Base-by-base conservation (phyloP, 2,797 vertebrate species). In the Spondyliosoma cantharus region DNA sequence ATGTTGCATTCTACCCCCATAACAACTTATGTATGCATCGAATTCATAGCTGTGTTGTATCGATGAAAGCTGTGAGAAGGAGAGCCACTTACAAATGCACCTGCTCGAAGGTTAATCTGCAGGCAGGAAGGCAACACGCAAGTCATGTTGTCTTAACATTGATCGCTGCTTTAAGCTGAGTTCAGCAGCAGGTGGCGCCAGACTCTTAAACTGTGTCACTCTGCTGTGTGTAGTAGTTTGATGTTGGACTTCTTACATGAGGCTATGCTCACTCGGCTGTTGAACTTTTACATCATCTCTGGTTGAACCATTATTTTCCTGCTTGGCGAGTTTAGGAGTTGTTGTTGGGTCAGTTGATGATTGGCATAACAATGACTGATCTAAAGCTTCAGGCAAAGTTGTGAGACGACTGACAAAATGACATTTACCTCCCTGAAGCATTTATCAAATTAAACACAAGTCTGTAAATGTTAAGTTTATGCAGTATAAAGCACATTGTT, bases 151-250 rank as follows among this genome's bases (percentile, higher is more conserved):
- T 52, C 65, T 37, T 4, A 46, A 1, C 2, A 3, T 19, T 48
- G 12, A 37, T 27, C 5, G 13, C 17, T 67, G 66, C 70, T 52
- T 22, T 73, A 0, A 63, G 32, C 22, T 64, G 11, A 71, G 45
- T 49, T 70, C 16, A 74, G 69, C 92, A 91, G 87, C 85, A 94
- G 90, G 74, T 86, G 93, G 87, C 59, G 16, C 60, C 81, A 91
- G 29, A 87, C n/a, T 50, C 63, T 13, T 13, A 24, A 12, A 25
- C 3, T 58, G 4, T 27, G 43, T 65, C 1, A 2, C 42, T 58
- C 43, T 20, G 27, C 29, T 57, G 19, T 32, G 7, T 67, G 66
- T 19, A 20, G 32, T 65, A n/a, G 20, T 54, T 37, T 29, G 16
- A 79, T 59, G n/a, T 29, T 77, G 24, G 42, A 74, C 57, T 77